Percentiles rank a stretch among this genome's conserved stretches.
phyloP scores from a whole-genome alignment of 2,888 invertebrate species.

The Drosophila limbata region DNA sequence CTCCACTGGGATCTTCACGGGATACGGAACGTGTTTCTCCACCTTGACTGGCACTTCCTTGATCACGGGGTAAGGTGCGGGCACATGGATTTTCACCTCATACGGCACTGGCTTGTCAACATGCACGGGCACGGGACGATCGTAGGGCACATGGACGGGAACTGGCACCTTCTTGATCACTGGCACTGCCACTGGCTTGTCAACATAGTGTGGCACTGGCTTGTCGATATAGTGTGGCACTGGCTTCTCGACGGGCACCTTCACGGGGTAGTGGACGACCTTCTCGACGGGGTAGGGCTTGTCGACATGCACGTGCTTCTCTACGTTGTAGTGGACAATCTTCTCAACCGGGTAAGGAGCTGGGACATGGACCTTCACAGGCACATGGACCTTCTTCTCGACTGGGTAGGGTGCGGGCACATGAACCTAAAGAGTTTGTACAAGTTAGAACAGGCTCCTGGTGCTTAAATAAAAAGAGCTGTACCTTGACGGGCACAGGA shows the following conservation, averaged over 20 bases:
- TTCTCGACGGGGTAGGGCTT: constrained; percentile 91
- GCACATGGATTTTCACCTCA: constrained; percentile 89
- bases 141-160: constrained; percentile 88
- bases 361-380: constrained; percentile 90
- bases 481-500: constrained; percentile 90
- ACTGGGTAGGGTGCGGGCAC: constrained; percentile 89
- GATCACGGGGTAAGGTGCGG: constrained; percentile 89
- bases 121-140: constrained; percentile 88
- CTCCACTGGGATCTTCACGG: constrained; percentile 89
- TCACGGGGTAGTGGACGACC: constrained; percentile 90
- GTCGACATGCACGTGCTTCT: constrained; percentile 91
- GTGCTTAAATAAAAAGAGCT: not conserved
- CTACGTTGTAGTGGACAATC: constrained; percentile 88
- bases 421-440: constrained; percentile 84
- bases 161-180: constrained; percentile 88
- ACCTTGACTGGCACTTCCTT: constrained; percentile 89
- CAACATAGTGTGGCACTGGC: constrained; percentile 89
- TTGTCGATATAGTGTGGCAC: constrained; percentile 88
- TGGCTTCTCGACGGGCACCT: constrained; percentile 89
- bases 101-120: constrained; percentile 92
- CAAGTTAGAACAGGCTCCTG: not conserved
- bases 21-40: constrained; percentile 90
- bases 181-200: constrained; percentile 88
- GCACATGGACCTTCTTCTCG: constrained; percentile 89
- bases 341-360: constrained; percentile 91